Conservation (phyloP, 1,140 invertebrate genomes). For the Ceratina japonica region DNA sequence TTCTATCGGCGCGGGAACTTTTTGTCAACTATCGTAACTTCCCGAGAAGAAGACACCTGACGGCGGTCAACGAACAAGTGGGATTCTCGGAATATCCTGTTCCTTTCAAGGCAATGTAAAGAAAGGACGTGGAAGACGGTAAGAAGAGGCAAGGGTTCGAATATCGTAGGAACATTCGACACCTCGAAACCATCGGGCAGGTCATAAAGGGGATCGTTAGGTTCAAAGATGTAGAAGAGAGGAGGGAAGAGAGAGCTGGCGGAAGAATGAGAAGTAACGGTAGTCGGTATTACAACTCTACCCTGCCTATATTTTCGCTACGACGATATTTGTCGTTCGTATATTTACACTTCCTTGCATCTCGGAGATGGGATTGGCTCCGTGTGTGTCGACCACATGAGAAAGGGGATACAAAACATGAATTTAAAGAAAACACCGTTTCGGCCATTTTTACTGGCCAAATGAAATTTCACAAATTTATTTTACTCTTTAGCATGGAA, state of each 20-base stretch:
- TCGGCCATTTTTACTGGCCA: background rate
- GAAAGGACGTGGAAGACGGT: background rate
- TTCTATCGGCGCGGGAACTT: background rate
- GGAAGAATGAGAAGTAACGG: conserved; percentile 61
- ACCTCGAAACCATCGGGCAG: conserved; percentile 24
- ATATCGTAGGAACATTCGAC: conserved; percentile 21
- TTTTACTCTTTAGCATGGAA: background rate
- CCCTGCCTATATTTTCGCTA: conserved; percentile 55
- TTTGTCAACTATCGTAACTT: background rate
- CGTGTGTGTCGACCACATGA: conserved; percentile 16
- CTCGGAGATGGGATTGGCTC: conserved; percentile 49
- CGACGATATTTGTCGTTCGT: conserved; percentile 37
- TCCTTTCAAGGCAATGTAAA: background rate
- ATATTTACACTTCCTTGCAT: conserved; percentile 18
- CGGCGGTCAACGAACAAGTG: background rate
- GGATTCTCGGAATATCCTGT: background rate
- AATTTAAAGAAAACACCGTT: background rate
- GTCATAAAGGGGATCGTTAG: conserved; percentile 48
- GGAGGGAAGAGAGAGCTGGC: conserved; percentile 22
- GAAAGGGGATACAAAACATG: conserved; percentile 2
- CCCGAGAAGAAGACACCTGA: background rate
- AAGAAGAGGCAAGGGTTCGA: background rate
- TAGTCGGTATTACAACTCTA: conserved; percentile 59
- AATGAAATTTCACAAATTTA: background rate
- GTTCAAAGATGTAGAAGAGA: conserved; percentile 12